These are phyloP conservation scores for Bursaphelenchus mucronatus DNA, from an alignment of 1,140 invertebrate species.

Conservation along the genomic window DNA sequence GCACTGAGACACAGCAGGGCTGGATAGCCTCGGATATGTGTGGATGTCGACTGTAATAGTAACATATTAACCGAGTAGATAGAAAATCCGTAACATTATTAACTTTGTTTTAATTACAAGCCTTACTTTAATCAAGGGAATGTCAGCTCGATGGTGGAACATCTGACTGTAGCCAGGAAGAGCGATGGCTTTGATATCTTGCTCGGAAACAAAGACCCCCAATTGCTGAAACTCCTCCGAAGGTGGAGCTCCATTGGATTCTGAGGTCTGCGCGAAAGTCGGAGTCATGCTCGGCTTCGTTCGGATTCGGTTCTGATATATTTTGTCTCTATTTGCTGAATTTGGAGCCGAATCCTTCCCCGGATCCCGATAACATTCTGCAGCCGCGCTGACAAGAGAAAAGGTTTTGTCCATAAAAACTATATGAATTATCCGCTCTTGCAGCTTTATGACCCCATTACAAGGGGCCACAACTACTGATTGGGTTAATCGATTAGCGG, in stretches of 20 bases:
- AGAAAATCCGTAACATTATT: constrained; percentile 1
- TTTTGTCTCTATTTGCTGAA: constrained; percentile 44
- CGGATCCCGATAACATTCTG: constrained; percentile 45
- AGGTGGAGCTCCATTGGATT: constrained; percentile 5
- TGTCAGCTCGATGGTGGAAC: constrained; percentile 43
- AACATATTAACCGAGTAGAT: not conserved
- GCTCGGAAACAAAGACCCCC: constrained; percentile 53
- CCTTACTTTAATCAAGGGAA: constrained; percentile 51
- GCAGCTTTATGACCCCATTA: constrained; percentile 49
- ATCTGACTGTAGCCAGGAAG: constrained; percentile 53
- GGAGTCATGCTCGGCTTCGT: constrained; percentile 56
- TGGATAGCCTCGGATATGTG: constrained; percentile 57
- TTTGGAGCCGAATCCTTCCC: constrained; percentile 42
- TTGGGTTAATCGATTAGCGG: constrained; percentile 45
- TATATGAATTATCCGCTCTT: constrained; percentile 38
- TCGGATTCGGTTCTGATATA: constrained; percentile 35
- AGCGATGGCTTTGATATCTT: constrained; percentile 49
- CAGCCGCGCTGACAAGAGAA: constrained; percentile 45
- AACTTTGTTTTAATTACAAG: not conserved
- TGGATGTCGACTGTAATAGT: constrained; percentile 32
- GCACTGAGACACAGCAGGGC: constrained; percentile 49
- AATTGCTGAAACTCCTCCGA: constrained; percentile 52
- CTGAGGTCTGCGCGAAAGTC: constrained; percentile 22
- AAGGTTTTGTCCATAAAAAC: constrained; percentile 53
- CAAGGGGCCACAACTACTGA: constrained; percentile 49